Base-by-base conservation (phyloP, 2,797 vertebrate species). In the Tangara arthus region DNA sequence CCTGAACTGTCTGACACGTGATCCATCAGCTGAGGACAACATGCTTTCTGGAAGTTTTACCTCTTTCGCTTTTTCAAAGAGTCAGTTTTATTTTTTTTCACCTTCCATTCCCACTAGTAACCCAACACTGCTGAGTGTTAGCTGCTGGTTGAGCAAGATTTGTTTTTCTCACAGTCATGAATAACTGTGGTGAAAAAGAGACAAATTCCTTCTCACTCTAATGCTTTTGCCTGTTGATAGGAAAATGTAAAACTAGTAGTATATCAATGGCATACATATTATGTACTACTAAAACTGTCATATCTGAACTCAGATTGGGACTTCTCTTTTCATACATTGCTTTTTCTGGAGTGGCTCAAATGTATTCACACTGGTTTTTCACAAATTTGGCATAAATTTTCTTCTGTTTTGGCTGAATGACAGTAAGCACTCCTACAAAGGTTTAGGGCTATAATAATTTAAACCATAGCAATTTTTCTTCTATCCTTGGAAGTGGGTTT, bases 211-310 rank as follows among this genome's bases (percentile, higher is more conserved):
- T 70, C 44, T 85, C 22, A 15, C 12, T 34, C 18, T 27, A 63
- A 24, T 70, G 35, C 12, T 19, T 27, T 81, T 70, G 7, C 30
- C 65, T 35, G 11, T 16, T 44, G 37, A 26, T 35, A 60, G 52
- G 41, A 34, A 46, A 65, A 49, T 0, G 1, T 5, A 71, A 55
- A 55, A 32, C 52, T 57, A 22, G 23, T 13, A n/a, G 20, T 59
- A 16, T 27, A 12, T 39, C 24, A 39, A 1, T 37, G 34, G 37
- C 46, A 44, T 5, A 14, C 2, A 0, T 71, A 12, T 27, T 6
- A 47, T 55, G 8, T 39, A 37, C 30, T 47, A 22, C 35, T 69
- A 82, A 56, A 83, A 44, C 12, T 66, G 34, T 52, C 18, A 9
- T 34, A 47, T 22, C 42, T 73, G 53, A 81, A 21, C 17, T 73